Percentiles rank a stretch among this genome's conserved stretches.
phyloP scores from a whole-genome alignment of 2,797 vertebrate genomes.

The Perodicticus potto region DNA sequence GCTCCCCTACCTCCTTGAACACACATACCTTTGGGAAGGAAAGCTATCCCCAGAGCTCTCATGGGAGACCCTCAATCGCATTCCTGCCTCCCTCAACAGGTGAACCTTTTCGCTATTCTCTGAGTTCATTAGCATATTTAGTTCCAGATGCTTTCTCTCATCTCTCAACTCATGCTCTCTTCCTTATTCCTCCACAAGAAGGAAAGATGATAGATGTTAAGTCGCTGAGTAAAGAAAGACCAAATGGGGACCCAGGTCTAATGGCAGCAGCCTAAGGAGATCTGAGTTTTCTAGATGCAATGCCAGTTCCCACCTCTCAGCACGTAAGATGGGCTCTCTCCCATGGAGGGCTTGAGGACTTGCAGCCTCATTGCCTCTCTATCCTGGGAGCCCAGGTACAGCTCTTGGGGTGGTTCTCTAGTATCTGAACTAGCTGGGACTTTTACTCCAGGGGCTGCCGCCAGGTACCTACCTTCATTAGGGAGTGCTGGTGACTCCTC shows the following conservation, averaged over 20 bases:
- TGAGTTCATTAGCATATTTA: background rate
- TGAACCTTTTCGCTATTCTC: background rate
- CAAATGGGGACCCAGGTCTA: background rate
- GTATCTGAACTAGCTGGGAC: background rate
- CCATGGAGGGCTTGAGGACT: background rate
- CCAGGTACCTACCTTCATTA: slow-evolving; percentile 93
- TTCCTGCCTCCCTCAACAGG: background rate
- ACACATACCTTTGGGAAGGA: background rate
- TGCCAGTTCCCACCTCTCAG: background rate
- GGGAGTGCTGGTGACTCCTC: slow-evolving; percentile 93
- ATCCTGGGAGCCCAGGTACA: background rate
- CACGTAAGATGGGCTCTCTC: background rate
- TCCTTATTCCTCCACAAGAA: background rate
- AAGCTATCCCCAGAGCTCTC: too few species aligned
- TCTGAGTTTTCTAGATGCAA: background rate
- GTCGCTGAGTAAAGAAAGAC: background rate
- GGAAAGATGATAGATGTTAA: background rate
- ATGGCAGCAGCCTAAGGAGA: background rate
- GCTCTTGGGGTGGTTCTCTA: background rate
- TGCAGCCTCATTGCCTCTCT: background rate
- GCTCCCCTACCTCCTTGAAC: background rate
- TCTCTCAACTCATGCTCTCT: background rate
- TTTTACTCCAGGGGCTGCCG: background rate
- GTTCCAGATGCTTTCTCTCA: background rate
- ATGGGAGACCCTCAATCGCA: background rate